A percentile compares a stretch with the other conserved stretches of the same genome.
Conservation (phyloP, 1,140 invertebrate species). For the Trachymyrmex septentrionalis region DNA sequence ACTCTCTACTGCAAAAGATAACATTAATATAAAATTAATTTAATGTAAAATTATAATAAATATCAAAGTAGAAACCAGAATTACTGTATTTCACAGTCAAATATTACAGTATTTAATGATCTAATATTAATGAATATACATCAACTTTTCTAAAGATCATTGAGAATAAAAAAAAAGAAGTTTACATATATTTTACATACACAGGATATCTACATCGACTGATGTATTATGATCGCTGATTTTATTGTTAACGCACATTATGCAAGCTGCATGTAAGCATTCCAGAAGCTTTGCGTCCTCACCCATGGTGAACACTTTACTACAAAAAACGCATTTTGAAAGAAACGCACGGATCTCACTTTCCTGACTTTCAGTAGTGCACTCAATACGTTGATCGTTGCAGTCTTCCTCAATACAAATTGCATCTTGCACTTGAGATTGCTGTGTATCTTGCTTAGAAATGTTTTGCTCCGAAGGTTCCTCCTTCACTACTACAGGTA, state of each 20-base stretch:
- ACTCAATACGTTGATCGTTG: conserved; percentile 84
- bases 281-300: conserved; percentile 93
- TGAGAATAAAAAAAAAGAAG: neutral
- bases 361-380: conserved; percentile 86
- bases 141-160: neutral
- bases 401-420: conserved; percentile 78
- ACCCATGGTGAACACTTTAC: conserved; percentile 87
- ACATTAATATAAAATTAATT: neutral
- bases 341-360: conserved; percentile 81
- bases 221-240: conserved; percentile 88
- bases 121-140: neutral
- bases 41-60: neutral
- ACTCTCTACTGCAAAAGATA: conserved; percentile 77
- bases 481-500: conserved; percentile 62
- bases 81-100: too few relatives aligned
- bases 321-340: conserved; percentile 90
- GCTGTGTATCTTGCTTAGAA: conserved; percentile 64
- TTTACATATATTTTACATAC: conserved; percentile 61
- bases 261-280: conserved; percentile 94
- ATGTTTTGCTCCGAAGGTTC: conserved; percentile 65
- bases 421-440: conserved; percentile 66
- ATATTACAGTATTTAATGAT: too few relatives aligned
- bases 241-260: conserved; percentile 91
- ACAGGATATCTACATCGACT: conserved; percentile 80
- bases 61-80: neutral